Conservation (phyloP, 2,113 vertebrate genomes). For the Apodemus sylvaticus region DNA sequence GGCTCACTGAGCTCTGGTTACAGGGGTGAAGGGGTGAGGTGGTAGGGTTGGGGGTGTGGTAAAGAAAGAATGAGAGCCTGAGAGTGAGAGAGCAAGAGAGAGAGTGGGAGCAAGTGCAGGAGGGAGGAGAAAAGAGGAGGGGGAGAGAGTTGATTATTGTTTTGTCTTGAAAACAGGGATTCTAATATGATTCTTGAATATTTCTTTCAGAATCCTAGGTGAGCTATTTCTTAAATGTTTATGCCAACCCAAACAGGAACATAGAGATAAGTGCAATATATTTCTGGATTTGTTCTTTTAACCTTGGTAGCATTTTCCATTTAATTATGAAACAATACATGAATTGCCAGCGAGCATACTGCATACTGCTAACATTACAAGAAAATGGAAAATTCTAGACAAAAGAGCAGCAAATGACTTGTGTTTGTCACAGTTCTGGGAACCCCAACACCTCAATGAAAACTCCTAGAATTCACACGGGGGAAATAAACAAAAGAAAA, state of each 20-base stretch:
- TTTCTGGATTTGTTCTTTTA: background rate
- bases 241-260: background rate
- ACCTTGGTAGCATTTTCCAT: background rate
- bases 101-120: background rate
- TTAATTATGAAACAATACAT: background rate
- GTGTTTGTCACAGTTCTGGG: background rate
- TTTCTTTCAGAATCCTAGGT: background rate
- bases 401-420: background rate
- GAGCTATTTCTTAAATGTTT: background rate
- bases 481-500: background rate
- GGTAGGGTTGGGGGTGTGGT: no score
- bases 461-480: background rate
- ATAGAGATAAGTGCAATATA: no score
- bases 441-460: background rate
- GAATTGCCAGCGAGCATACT: background rate
- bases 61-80: no score
- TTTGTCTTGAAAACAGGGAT: no score
- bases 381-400: background rate
- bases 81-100: background rate
- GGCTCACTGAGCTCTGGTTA: background rate
- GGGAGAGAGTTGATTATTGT: no score
- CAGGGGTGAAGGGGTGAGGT: no score
- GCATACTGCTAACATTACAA: background rate
- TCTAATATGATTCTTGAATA: background rate
- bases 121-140: background rate